Conservation (phyloP, 2,797 vertebrate species). For the Salmo trutta region DNA sequence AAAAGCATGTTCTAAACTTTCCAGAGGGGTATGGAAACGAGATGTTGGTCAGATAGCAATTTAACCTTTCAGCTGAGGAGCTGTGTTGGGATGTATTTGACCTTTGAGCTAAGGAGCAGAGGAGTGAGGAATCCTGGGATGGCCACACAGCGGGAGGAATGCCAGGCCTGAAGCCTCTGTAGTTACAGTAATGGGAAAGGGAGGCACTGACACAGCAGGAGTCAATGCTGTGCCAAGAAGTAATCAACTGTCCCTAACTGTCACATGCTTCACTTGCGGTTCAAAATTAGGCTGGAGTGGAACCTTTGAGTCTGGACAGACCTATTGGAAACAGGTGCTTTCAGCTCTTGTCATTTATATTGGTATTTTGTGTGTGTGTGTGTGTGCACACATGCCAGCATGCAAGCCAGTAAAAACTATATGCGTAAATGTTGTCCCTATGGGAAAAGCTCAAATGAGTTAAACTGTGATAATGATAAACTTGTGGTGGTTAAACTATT, state of each 20-base stretch:
- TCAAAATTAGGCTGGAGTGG: background rate
- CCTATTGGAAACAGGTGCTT: no score
- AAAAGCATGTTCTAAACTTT: slow-evolving; percentile 26
- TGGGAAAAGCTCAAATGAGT: no score
- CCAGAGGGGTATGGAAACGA: background rate
- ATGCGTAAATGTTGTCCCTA: no score
- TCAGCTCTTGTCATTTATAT: no score
- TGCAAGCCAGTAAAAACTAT: no score
- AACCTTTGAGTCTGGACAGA: no score
- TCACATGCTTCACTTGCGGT: background rate
- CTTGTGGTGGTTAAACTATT: no score
- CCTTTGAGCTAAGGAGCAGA: slow-evolving; percentile 11
- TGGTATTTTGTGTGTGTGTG: no score
- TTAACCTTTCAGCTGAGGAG: slow-evolving; percentile 1
- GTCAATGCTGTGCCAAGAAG: background rate
- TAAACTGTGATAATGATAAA: no score
- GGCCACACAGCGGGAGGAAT: slow-evolving; percentile 15
- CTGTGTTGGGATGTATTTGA: no score
- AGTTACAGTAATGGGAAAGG: no score
- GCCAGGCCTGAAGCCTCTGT: background rate
- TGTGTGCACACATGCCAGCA: no score
- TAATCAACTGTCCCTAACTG: background rate
- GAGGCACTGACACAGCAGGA: slow-evolving; percentile 22
- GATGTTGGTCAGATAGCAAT: slow-evolving; percentile 22
- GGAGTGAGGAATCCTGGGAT: slow-evolving; percentile 12